Base-by-base conservation (phyloP, 2,888 invertebrate species). In the Drosophila algonquin region DNA sequence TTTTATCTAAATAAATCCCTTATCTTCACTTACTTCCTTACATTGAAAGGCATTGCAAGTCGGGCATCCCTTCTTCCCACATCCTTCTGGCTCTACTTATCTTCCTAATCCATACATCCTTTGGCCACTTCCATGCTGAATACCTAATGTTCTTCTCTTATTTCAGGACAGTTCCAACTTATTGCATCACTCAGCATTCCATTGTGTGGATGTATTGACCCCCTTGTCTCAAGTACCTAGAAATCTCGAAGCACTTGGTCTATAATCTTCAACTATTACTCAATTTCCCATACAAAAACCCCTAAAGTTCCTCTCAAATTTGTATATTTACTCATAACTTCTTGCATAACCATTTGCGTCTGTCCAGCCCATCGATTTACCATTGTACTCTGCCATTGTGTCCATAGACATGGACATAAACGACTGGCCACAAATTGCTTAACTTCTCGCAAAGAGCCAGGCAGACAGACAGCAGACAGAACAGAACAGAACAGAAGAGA, bases 341-440 rank as follows among this genome's bases (percentile, higher is more conserved):
- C 81, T 82, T 82, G 61, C 81, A 76, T 82, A 82, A 82, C 79
- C 57, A 60, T 71, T 64, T 64, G 55, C 47, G 51, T 63, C 63
- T 45, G 65, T 44, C 63, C 65, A 67, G 56, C 59, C 76, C 52
- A 64, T 74, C 61, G 76, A 67, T 55, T 59, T 55, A 27, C 50
- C 59, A 44, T 52, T 8, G 16, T 21, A 18, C 30, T 55, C 53
- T n/a, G 74, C 76, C 80, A 69, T 78, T 45, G 51, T 54, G 63
- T 52, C 63, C 44, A 46, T 63, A 63, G 63, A 47, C 27, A 30
- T 30, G 8, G 16, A 14, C 47, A 64, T 21, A 21, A 21, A 21
- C 27, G 67, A 71, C 57, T 62, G 54, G 45, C 48, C 53, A 73
- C 80, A 84, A 80, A 82, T 84, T 83, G 71, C 85, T 81, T 82